These are phyloP conservation scores for Rhinoraja longicauda DNA, from an alignment of 2,797 vertebrate species.

Conservation along the genomic window DNA sequence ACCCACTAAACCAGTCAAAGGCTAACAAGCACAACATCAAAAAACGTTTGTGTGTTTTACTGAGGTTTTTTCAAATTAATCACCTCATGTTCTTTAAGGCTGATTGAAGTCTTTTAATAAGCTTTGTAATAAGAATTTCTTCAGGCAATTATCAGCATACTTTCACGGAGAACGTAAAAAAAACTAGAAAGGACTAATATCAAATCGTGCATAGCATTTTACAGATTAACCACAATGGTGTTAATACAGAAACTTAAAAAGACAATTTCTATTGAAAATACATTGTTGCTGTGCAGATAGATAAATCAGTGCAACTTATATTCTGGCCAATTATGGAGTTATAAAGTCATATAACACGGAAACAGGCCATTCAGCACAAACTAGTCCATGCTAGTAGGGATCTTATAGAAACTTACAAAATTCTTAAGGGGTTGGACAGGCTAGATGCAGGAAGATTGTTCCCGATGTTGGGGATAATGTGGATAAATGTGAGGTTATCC, in stretches of 20 bases:
- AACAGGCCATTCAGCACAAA: too few relatives aligned
- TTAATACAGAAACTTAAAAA: not conserved
- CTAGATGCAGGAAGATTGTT: too few relatives aligned
- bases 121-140: not conserved
- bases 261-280: not conserved
- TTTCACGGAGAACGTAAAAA: not conserved
- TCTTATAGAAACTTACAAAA: too few relatives aligned
- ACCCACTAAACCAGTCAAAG: not conserved
- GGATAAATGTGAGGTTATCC: too few relatives aligned
- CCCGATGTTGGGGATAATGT: too few relatives aligned
- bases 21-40: not conserved
- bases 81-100: not conserved
- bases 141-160: not conserved
- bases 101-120: not conserved
- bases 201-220: not conserved
- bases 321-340: not conserved
- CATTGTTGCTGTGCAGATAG: not conserved
- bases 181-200: not conserved
- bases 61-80: not conserved
- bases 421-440: too few relatives aligned
- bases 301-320: not conserved
- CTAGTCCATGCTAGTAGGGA: too few relatives aligned
- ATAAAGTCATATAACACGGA: too few relatives aligned
- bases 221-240: conserved; percentile 2
- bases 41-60: not conserved